phyloP scores from a whole-genome alignment of 1,140 invertebrate genomes.

The Campoletis sonorensis region DNA sequence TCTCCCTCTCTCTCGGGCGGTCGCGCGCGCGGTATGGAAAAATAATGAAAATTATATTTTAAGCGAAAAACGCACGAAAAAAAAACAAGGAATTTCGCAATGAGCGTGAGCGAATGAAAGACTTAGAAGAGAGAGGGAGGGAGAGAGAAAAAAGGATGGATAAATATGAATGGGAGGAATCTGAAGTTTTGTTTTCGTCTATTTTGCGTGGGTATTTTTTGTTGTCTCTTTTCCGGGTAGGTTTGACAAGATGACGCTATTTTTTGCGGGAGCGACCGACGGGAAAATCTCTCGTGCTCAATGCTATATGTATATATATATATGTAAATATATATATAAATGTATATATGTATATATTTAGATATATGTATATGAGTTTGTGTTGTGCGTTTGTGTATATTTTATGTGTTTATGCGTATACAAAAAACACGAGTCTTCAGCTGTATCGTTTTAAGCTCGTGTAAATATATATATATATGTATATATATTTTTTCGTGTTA shows the following conservation, averaged over 20 bases:
- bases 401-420: slow-evolving; percentile 9
- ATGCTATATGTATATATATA: too few relatives aligned
- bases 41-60: slow-evolving; percentile 4
- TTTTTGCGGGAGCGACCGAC: slow-evolving; percentile 6
- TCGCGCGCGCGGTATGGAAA: not conserved
- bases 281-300: slow-evolving; percentile 4
- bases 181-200: not conserved
- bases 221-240: not conserved
- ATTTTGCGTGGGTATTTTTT: not conserved
- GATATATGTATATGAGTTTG: not conserved
- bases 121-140: not conserved
- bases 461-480: not conserved
- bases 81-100: not conserved
- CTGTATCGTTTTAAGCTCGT: not conserved
- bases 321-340: not conserved
- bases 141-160: slow-evolving; percentile 16
- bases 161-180: not conserved
- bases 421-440: slow-evolving; percentile 1
- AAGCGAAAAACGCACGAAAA: not conserved
- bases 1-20: not conserved
- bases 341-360: slow-evolving; percentile 3
- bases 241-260: slow-evolving; percentile 19
- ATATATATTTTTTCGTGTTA: not conserved
- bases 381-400: slow-evolving; percentile 6
- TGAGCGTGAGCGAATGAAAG: not conserved